A percentile compares a stretch with the other conserved stretches of the same genome.
These are phyloP conservation scores for Euleptes europaea DNA, from an alignment of 2,113 vertebrate species.

Conservation along the genomic window DNA sequence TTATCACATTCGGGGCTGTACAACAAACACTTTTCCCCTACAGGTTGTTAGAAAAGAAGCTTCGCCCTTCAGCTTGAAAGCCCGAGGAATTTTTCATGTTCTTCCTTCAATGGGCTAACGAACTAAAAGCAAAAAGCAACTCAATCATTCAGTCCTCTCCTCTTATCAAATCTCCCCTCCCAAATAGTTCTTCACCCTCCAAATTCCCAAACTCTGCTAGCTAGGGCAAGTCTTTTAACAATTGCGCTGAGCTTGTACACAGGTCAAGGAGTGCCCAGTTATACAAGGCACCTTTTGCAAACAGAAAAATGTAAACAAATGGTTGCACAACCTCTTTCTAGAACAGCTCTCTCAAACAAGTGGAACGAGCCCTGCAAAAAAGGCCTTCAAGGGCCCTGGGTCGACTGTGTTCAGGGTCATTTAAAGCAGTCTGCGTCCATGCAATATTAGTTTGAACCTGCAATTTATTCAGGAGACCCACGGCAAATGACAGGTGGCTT, in stretches of 20 bases:
- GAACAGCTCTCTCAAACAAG: conserved; percentile 34
- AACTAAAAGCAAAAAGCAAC: background rate
- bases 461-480: background rate
- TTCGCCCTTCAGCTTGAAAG: background rate
- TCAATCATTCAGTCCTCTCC: background rate
- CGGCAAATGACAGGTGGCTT: background rate
- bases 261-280: conserved; percentile 37
- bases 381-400: conserved; percentile 30
- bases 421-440: background rate
- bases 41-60: background rate
- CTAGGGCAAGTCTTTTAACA: conserved; percentile 5
- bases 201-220: conserved; percentile 15
- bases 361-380: background rate
- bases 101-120: background rate
- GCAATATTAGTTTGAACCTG: background rate
- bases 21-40: background rate
- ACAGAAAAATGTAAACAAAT: conserved; percentile 45
- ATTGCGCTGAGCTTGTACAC: conserved; percentile 34
- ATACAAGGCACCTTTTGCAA: conserved; percentile 51
- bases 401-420: background rate
- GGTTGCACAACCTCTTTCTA: conserved; percentile 32
- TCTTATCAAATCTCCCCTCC: background rate
- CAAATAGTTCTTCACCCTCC: background rate
- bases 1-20: background rate
- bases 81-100: background rate